Percentiles rank a stretch among this genome's conserved stretches.
phyloP scores from a whole-genome alignment of 2,888 invertebrate genomes.

The Linyphia triangularis region DNA sequence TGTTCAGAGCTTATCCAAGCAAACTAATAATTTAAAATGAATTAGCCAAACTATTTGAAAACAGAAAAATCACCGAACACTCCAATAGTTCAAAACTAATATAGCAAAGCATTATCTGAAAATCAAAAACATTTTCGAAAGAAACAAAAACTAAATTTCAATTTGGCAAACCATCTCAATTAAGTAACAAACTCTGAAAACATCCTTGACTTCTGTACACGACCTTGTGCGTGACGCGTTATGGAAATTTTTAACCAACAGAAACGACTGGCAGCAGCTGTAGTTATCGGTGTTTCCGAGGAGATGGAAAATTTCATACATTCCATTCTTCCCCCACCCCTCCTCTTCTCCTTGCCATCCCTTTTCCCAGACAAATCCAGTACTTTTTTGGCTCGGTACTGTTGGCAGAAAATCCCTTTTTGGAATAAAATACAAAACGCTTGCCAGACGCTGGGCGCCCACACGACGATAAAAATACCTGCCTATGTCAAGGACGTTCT shows the following conservation, averaged over 20 bases:
- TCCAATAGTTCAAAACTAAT: too few relatives aligned
- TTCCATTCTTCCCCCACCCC: slow-evolving; percentile 41
- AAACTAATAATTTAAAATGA: too few relatives aligned
- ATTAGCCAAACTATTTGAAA: too few relatives aligned
- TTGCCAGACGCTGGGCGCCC: neutral
- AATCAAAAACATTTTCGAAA: too few relatives aligned
- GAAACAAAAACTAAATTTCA: too few relatives aligned
- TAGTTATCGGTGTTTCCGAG: slow-evolving; percentile 62
- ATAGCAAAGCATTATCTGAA: too few relatives aligned
- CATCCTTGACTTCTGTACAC: neutral
- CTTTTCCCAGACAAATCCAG: neutral
- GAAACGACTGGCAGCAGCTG: slow-evolving; percentile 24
- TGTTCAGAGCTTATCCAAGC: too few relatives aligned
- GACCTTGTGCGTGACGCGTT: slow-evolving; percentile 26
- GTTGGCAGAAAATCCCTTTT: slow-evolving; percentile 7
- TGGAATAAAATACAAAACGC: neutral
- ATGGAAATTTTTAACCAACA: slow-evolving; percentile 16
- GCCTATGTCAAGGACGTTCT: slow-evolving; percentile 65
- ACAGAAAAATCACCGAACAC: too few relatives aligned
- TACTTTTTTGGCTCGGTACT: slow-evolving; percentile 34
- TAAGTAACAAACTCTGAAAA: too few relatives aligned
- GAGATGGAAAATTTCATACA: slow-evolving; percentile 53
- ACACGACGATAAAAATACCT: slow-evolving; percentile 57
- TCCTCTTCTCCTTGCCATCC: neutral
- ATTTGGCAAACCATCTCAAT: too few relatives aligned